These are phyloP conservation scores for Anastrepha obliqua DNA, from an alignment of 1,140 invertebrate species.

Conservation along the genomic window DNA sequence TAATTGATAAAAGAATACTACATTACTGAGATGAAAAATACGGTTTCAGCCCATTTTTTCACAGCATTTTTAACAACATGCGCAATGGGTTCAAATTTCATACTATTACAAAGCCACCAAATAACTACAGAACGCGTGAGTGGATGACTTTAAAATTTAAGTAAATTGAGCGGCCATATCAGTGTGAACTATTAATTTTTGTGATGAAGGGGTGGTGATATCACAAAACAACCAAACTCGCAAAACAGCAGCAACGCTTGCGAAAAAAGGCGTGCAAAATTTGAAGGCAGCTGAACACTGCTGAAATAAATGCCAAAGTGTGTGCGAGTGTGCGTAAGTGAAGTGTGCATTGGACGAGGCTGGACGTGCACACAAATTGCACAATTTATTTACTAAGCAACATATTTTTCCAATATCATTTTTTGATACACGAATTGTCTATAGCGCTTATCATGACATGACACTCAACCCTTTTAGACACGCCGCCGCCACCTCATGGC, in stretches of 20 bases:
- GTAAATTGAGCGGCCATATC: conserved; percentile 36
- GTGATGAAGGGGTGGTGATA: conserved; percentile 8
- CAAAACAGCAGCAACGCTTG: background rate
- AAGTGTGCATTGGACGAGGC: conserved; percentile 22
- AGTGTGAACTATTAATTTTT: conserved; percentile 11
- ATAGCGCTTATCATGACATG: background rate
- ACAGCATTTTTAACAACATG: background rate
- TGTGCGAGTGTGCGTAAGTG: background rate
- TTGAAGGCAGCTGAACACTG: background rate
- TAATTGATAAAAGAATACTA: too few relatives aligned
- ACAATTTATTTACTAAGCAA: conserved; percentile 44
- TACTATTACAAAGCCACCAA: conserved; percentile 19
- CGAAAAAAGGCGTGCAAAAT: too few relatives aligned
- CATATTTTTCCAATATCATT: background rate
- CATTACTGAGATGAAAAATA: too few relatives aligned
- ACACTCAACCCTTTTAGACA: conserved; percentile 44
- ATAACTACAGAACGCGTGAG: background rate
- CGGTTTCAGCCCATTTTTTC: background rate
- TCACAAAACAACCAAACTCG: background rate
- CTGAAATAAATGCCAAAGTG: background rate
- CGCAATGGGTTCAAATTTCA: conserved; percentile 24
- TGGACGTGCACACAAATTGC: conserved; percentile 35
- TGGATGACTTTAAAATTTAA: background rate
- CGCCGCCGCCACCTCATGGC: conserved; percentile 13
- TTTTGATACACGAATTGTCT: background rate